phyloP scores from a whole-genome alignment of 2,113 vertebrate species.

The Dromiciops gliroides region DNA sequence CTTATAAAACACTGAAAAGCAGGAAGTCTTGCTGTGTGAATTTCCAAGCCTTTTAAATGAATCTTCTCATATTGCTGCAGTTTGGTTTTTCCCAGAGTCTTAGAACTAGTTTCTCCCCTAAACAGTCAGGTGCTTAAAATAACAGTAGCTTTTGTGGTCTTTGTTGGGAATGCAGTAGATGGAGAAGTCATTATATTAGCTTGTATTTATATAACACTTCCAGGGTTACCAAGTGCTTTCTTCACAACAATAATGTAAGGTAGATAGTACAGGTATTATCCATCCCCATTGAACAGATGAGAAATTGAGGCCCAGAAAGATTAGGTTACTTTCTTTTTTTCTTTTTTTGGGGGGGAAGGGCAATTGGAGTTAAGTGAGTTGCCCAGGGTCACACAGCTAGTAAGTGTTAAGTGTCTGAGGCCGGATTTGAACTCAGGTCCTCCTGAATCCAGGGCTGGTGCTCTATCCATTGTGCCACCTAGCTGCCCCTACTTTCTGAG shows the following conservation, averaged over 20 bases:
- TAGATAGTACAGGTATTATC: background rate
- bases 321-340: background rate
- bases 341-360: too few relatives aligned
- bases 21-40: constrained; percentile 62
- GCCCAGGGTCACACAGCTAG: too few relatives aligned
- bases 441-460: too few relatives aligned
- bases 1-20: constrained; percentile 45
- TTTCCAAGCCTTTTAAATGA: background rate
- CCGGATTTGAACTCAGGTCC: too few relatives aligned
- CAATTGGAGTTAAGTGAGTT: too few relatives aligned
- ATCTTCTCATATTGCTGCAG: background rate
- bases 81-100: constrained; percentile 37
- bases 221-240: background rate
- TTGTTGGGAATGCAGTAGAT: background rate
- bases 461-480: too few relatives aligned
- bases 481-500: background rate
- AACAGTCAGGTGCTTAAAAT: fast-evolving
- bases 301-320: background rate
- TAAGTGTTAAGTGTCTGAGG: too few relatives aligned
- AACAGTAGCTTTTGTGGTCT: background rate
- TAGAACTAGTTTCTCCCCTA: background rate
- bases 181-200: background rate
- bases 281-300: background rate
- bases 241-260: background rate
- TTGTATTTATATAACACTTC: background rate